A percentile compares a stretch with the other conserved stretches of the same genome.
These are phyloP conservation scores for Anguilla megastoma DNA, from an alignment of 2,797 vertebrate species.

Conservation along the genomic window DNA sequence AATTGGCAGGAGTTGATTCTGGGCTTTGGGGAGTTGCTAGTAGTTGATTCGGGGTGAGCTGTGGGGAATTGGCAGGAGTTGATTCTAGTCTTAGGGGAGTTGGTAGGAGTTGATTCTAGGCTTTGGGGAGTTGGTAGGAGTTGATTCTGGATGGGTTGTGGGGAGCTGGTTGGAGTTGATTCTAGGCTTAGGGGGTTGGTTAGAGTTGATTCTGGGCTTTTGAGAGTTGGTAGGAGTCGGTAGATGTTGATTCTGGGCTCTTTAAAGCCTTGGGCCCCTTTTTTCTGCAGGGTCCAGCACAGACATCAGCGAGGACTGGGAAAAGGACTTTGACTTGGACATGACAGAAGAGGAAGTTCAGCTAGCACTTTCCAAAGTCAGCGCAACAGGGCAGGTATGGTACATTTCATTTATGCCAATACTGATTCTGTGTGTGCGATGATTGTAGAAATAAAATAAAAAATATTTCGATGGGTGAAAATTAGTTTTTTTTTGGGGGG, in stretches of 20 bases:
- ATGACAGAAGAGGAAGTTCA: conserved; percentile 99
- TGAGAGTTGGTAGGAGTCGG: background rate
- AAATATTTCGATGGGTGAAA: conserved; percentile 17
- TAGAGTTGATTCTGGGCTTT: too few relatives aligned
- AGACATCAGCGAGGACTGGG: conserved; percentile 98
- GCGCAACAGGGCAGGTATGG: conserved; percentile 83
- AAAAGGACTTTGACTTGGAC: conserved; percentile 98
- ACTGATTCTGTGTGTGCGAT: conserved; percentile 61
- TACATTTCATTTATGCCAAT: conserved; percentile 50
- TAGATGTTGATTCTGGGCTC: background rate
- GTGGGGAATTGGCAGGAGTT: too few relatives aligned
- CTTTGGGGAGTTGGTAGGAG: too few relatives aligned
- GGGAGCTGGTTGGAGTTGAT: too few relatives aligned
- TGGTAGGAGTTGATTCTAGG: too few relatives aligned
- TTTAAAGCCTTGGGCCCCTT: background rate
- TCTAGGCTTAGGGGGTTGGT: too few relatives aligned
- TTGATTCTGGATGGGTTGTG: too few relatives aligned
- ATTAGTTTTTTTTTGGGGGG: background rate
- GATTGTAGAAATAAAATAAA: conserved; percentile 75
- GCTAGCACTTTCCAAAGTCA: conserved; percentile 87
- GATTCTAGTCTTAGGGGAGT: too few relatives aligned
- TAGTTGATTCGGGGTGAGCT: too few relatives aligned
- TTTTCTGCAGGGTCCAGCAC: conserved; percentile 84
- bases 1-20: too few relatives aligned
- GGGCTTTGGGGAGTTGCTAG: too few relatives aligned